phyloP scores from a whole-genome alignment of 1,140 invertebrate species.

The Nautilus pompilius region DNA sequence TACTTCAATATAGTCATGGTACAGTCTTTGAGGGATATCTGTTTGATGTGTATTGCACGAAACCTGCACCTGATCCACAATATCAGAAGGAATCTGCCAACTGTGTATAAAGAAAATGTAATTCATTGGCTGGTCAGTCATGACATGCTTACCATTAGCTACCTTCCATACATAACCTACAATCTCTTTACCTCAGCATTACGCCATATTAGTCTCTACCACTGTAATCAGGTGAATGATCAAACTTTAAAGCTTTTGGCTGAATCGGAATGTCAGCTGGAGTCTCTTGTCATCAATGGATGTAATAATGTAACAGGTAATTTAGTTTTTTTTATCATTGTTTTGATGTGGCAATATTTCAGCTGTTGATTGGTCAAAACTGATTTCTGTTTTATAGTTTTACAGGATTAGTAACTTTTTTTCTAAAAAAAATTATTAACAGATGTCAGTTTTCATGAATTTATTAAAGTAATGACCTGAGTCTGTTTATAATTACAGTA shows the following conservation, averaged over 20 bases:
- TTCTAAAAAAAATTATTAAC: not conserved
- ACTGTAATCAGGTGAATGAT: constrained; percentile 37
- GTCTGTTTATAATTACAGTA: no score
- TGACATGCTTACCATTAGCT: constrained; percentile 26
- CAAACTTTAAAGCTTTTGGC: constrained; percentile 23
- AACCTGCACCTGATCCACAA: constrained; percentile 25
- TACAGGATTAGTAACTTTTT: not conserved
- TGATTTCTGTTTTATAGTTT: not conserved
- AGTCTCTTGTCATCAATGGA: constrained; percentile 23
- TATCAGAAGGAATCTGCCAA: constrained; percentile 22
- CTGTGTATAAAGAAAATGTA: constrained; percentile 37
- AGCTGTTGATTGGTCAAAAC: not conserved
- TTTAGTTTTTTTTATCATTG: not conserved
- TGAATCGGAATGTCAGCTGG: constrained; percentile 21
- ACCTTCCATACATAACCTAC: constrained; percentile 24
- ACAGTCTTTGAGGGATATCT: constrained; percentile 32
- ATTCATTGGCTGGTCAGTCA: constrained; percentile 34
- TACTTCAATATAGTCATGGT: no score
- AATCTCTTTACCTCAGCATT: constrained; percentile 28
- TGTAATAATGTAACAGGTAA: constrained; percentile 34
- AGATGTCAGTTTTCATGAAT: not conserved
- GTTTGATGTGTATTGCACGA: constrained; percentile 29
- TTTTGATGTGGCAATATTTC: not conserved
- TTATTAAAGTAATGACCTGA: not conserved
- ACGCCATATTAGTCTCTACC: constrained; percentile 28